These are phyloP conservation scores for Hydroisotoma schaefferi DNA, from an alignment of 2,888 invertebrate genomes.

Conservation along the genomic window DNA sequence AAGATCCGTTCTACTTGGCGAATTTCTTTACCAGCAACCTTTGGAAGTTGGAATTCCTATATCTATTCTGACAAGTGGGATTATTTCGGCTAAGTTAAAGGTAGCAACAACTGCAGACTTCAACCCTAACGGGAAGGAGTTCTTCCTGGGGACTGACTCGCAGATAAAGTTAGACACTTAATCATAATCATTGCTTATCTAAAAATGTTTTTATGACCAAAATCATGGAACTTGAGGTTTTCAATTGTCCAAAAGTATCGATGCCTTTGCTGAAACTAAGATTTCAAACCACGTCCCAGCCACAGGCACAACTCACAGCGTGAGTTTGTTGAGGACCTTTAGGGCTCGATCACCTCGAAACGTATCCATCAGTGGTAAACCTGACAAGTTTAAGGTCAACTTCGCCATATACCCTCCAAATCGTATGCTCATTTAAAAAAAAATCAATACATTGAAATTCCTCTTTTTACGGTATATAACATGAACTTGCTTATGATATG, in stretches of 20 bases:
- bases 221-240: not conserved
- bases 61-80: slow-evolving; percentile 35
- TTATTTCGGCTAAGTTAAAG: slow-evolving; percentile 18
- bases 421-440: slow-evolving; percentile 21
- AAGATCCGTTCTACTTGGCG: slow-evolving; percentile 19
- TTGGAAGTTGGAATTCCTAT: slow-evolving; percentile 47
- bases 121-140: not conserved
- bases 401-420: slow-evolving; percentile 16
- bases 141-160: not conserved
- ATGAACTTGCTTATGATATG: not conserved
- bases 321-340: slow-evolving; percentile 25
- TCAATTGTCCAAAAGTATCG: slow-evolving; percentile 20
- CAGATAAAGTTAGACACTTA: not conserved
- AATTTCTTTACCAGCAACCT: slow-evolving; percentile 43
- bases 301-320: slow-evolving; percentile 37
- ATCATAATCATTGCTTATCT: not conserved
- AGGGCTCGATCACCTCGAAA: slow-evolving; percentile 31
- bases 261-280: slow-evolving; percentile 39
- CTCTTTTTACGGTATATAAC: not conserved
- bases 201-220: not conserved
- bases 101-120: slow-evolving; percentile 10
- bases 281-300: slow-evolving; percentile 44
- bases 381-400: slow-evolving; percentile 15
- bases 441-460: no score
- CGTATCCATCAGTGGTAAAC: slow-evolving; percentile 19